A percentile compares a stretch with the other conserved stretches of the same genome.
phyloP scores from a whole-genome alignment of 2,113 vertebrate genomes.

The Morphnarchus princeps region DNA sequence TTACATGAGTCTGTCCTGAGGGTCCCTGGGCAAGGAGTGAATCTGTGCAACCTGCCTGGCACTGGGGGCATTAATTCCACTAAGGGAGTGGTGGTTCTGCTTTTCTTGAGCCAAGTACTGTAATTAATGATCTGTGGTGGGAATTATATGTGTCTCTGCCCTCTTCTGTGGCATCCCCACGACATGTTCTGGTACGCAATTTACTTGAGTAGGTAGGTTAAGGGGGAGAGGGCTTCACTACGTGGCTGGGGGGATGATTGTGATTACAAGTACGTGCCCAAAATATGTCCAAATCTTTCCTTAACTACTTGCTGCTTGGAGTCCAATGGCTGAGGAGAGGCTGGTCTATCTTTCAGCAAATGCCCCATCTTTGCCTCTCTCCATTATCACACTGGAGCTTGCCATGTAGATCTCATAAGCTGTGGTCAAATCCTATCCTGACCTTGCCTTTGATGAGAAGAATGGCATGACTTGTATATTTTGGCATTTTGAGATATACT shows the following conservation, averaged over 20 bases:
- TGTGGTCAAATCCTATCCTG: neutral
- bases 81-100: neutral
- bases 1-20: neutral
- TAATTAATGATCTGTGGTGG: neutral
- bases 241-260: accelerated
- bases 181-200: neutral
- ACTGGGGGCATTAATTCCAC: neutral
- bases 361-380: neutral
- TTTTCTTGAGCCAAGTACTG: neutral
- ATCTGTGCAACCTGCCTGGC: neutral
- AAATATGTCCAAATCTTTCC: neutral
- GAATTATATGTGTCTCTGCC: neutral
- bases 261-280: neutral
- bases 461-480: neutral
- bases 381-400: neutral
- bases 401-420: neutral
- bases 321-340: neutral
- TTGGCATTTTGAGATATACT: neutral
- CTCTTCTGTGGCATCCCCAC: neutral
- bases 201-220: neutral
- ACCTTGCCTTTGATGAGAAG: neutral
- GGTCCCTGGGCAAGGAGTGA: neutral
- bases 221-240: neutral
- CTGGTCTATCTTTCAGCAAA: neutral
- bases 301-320: neutral